These are phyloP conservation scores for Tapirus terrestris DNA, from an alignment of 2,113 vertebrate species.

Conservation along the genomic window DNA sequence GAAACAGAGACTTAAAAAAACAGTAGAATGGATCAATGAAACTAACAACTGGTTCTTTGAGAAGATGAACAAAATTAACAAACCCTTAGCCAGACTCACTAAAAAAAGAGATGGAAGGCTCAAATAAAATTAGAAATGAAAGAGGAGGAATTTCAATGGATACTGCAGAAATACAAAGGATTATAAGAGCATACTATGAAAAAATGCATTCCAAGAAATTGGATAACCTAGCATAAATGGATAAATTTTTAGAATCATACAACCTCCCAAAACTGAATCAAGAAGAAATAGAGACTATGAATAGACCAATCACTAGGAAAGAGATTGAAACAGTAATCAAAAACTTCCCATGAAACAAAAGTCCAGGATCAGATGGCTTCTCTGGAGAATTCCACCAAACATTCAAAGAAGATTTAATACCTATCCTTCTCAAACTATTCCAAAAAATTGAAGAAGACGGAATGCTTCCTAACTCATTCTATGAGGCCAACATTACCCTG, in stretches of 20 bases:
- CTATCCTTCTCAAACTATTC: not conserved
- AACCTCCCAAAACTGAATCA: not conserved
- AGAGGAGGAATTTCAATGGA: not conserved
- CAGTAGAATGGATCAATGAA: not conserved
- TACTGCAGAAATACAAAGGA: not conserved
- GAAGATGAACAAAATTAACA: not conserved
- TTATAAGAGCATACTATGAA: not conserved
- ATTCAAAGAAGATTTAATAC: not conserved
- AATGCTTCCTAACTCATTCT: not conserved
- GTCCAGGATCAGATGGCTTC: not conserved
- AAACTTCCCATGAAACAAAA: not conserved
- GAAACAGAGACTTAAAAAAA: not conserved
- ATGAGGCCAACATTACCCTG: not conserved
- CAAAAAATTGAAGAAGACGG: not conserved
- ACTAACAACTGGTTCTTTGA: not conserved
- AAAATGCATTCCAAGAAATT: not conserved
- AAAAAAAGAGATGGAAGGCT: not conserved
- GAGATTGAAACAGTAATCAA: not conserved
- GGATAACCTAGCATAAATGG: not conserved
- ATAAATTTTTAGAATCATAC: not conserved
- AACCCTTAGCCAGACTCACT: not conserved
- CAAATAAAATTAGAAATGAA: not conserved
- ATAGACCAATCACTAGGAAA: not conserved
- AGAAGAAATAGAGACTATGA: not conserved
- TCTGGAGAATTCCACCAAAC: not conserved